Evolutionary conservation across 53 echinoderm and acorn worm genomes (phyloP), one percentile per base, ranked within the genome.

Genomic region (Henricia sp.): DNA sequence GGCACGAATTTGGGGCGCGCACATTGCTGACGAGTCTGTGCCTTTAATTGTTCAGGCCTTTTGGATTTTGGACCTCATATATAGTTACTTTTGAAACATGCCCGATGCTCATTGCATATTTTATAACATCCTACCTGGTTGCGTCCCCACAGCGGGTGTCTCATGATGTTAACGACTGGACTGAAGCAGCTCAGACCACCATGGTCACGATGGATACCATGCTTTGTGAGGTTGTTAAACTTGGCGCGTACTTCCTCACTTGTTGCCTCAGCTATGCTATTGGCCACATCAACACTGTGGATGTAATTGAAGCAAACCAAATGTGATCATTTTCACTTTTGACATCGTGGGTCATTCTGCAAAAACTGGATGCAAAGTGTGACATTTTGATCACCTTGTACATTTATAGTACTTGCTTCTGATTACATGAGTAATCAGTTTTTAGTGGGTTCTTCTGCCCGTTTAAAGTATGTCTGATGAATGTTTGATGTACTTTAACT

Each of bases 101-200:
- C 2, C 34, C 16, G 13, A 34, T 4, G 14, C 34, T 63, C 11
- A n/a, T 23, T 2, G 19, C 30, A 33, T 6, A 9, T 17, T 63
- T 29, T 32, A 12, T 21, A 14, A 36, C 16, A 4, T 11, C 9
- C 19, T 74, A 94, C 96, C 88, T 96, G 96, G 67, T 96, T 96
- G 29, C 96, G 88, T 0, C 96, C 96, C 96, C 94, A 96, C 24
- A 90, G 87, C 0, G 96, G 96, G 72, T 96, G 96, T 50, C 96
- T 92, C 88, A 91, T 89, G 56, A 96, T 94, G 66, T 96, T 96
- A 17, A 96, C 88, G 6, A 96, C 96, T 25, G 96, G 96, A 56
- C 94, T 50, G 86, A 96, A 96, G 71, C 96, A 96, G 54, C 92
- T 96, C 42, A 96, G 52, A 11, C 96, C 96, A 0, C 67, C 85